Conservation (phyloP, 1,140 invertebrate genomes). For the Drusus annulatus region DNA sequence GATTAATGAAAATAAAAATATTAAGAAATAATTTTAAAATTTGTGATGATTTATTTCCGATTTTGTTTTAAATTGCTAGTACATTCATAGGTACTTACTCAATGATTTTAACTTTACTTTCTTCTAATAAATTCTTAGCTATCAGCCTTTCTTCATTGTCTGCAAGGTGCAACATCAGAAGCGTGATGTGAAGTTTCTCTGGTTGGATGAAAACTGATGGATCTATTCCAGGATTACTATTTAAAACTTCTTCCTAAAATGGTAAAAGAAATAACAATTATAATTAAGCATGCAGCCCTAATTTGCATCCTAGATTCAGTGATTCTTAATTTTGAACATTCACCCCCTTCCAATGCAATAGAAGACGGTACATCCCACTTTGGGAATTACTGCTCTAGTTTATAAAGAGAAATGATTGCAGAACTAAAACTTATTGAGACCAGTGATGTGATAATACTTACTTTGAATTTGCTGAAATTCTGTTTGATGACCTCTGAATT, state of each 20-base stretch:
- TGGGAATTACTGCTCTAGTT: too few relatives aligned
- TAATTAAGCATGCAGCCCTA: not conserved
- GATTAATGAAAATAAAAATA: too few relatives aligned
- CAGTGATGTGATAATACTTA: not conserved
- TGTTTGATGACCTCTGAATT: conserved; percentile 28
- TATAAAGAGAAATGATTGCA: too few relatives aligned
- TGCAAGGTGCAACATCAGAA: conserved; percentile 47
- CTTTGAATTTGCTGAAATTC: conserved; percentile 31
- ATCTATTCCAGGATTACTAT: conserved; percentile 38
- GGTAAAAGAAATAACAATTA: not conserved
- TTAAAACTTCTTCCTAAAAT: conserved; percentile 48
- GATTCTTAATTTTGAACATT: too few relatives aligned
- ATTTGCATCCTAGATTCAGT: too few relatives aligned
- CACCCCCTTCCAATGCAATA: too few relatives aligned
- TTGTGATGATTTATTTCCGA: too few relatives aligned
- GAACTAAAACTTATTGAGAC: too few relatives aligned
- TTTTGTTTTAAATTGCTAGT: too few relatives aligned
- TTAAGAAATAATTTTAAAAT: too few relatives aligned
- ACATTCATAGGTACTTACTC: conserved; percentile 39
- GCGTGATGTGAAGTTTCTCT: conserved; percentile 54
- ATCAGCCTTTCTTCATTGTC: conserved; percentile 54
- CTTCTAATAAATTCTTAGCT: conserved; percentile 44
- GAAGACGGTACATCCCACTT: too few relatives aligned
- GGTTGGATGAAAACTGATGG: conserved; percentile 47
- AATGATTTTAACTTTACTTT: conserved; percentile 53